phyloP scores from a whole-genome alignment of 2,888 invertebrate genomes.

The Abrostola triplasia region DNA sequence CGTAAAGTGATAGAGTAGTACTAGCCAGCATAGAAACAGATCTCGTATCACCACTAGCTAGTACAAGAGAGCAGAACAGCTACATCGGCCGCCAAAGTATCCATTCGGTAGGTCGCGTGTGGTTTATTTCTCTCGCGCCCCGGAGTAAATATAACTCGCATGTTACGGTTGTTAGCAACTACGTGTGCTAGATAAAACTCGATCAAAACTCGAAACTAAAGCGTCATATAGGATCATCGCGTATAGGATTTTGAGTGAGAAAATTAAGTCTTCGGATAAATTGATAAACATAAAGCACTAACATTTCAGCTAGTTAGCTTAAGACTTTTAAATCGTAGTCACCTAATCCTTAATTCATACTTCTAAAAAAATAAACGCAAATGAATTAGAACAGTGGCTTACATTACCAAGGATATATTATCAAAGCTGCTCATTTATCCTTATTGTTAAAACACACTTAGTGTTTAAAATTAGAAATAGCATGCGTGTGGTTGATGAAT shows the following conservation, averaged over 20 bases:
- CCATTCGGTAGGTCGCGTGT: constrained; percentile 68
- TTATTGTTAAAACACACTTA: no score
- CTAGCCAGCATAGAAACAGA: constrained; percentile 42
- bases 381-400: no score
- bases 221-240: not conserved
- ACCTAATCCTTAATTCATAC: no score
- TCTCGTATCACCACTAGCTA: constrained; percentile 33
- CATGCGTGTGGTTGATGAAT: no score
- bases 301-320: no score
- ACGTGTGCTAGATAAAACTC: constrained; percentile 34
- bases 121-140: constrained; percentile 85
- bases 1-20: constrained; percentile 1
- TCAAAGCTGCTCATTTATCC: no score
- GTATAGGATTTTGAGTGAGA: no score
- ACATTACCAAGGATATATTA: no score
- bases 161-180: constrained; percentile 62
- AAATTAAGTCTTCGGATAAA: not conserved
- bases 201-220: constrained; percentile 15
- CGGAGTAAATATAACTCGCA: constrained; percentile 84
- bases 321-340: no score
- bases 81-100: constrained; percentile 67
- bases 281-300: no score
- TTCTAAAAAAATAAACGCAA: no score
- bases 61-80: constrained; percentile 57
- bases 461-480: no score